Evolutionary conservation across 2,797 vertebrate genomes (phyloP).

Genomic region (Helarctos malayanus): DNA sequence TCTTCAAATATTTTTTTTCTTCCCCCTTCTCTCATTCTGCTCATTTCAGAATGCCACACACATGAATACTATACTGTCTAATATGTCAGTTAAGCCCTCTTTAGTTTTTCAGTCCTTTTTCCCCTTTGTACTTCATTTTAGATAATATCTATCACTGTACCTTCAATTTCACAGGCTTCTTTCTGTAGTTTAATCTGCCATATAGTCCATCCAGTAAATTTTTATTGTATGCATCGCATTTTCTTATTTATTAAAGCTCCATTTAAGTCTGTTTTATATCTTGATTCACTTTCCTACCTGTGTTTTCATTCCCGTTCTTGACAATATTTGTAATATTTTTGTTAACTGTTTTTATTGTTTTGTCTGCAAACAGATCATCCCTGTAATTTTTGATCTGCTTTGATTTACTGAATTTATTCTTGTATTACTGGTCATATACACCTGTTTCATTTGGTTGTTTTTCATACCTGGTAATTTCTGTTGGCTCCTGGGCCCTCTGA

Average conservation of each 20-base stretch:
- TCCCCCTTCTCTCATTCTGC: background rate
- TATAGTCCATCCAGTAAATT: background rate
- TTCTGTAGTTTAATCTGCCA: background rate
- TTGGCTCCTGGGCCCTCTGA: background rate
- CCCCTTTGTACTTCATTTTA: background rate
- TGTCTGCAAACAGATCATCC: background rate
- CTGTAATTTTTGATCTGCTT: background rate
- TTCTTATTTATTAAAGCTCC: background rate
- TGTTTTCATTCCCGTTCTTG: background rate
- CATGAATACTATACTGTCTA: background rate
- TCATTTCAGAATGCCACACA: background rate
- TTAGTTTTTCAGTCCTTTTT: background rate
- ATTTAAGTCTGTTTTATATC: background rate
- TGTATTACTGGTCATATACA: background rate
- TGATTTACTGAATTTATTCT: background rate
- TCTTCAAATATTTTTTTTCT: background rate
- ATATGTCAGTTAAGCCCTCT: background rate
- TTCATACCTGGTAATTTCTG: background rate
- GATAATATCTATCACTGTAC: background rate
- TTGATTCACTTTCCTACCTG: background rate
- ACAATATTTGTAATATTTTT: background rate
- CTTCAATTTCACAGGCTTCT: background rate
- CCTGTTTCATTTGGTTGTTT: background rate
- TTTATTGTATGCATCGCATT: background rate
- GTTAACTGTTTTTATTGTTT: background rate